Base-by-base conservation (phyloP, 2,113 vertebrate species). In the Plecotus auritus region DNA sequence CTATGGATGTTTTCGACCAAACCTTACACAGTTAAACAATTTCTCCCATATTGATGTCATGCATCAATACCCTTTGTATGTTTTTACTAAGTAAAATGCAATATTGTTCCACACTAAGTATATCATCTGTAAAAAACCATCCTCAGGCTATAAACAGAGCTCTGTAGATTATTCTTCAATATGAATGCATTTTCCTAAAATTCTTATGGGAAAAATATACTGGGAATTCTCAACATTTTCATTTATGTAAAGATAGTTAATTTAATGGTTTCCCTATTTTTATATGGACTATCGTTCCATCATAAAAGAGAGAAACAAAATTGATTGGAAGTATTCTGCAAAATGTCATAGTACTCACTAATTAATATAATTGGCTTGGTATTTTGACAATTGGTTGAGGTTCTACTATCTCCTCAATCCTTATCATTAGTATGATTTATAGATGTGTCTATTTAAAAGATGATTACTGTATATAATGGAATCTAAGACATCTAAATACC, bases 31-130 rank as follows among this genome's bases (percentile, higher is more conserved):
- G 89, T 32, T 82, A 72, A 59, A 32, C 67, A 88, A 54, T 93
- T 86, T 87, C 47, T 90, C 76, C n/a, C 59, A 67, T 45, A 88
- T 0, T 88, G 54, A 92, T 74, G 61, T 56, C 35, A 88, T n/a
- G 4, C 30, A 67, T 35, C 56, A 88, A 84, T 73, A 95, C 11
- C 30, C 5, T 88, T 90, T 51, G 10, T 12, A 78, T 40, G 30
- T 40, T 91, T 94, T 89, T 87, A 89, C 56, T 49, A 96, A 96
- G 30, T 90, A 94, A 89, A 87, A 91, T 61, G 59, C 35, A 91
- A 17, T 22, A 56, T 20, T 87, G 49, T 84, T 85, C 40, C 16
- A 95, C 30, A 9, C 56, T 85, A 83, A 89, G 49, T 23, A 40
- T 54, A 74, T 72, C 26, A 84, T 66, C 64, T 85, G 18, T 32